These are phyloP conservation scores for Poecilia latipinna DNA, from an alignment of 2,113 vertebrate species.

Conservation along the genomic window DNA sequence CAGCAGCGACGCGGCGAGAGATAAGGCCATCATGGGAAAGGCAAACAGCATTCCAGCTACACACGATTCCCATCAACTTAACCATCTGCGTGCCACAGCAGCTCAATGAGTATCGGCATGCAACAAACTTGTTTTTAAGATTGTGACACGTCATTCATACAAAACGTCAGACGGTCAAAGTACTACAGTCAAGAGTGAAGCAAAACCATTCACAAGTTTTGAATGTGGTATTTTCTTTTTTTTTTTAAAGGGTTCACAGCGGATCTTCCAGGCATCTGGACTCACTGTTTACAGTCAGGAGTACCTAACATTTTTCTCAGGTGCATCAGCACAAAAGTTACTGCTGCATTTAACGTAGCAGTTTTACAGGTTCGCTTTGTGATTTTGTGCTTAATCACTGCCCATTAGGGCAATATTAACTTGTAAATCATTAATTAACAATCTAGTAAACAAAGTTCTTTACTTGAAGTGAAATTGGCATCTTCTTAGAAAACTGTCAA, in stretches of 20 bases:
- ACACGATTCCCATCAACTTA: constrained; percentile 31
- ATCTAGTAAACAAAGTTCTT: no score
- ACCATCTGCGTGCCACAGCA: constrained; percentile 63
- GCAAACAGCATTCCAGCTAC: constrained; percentile 54
- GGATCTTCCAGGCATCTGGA: background rate
- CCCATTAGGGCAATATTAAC: no score
- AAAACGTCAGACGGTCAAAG: constrained; percentile 16
- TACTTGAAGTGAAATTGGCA: no score
- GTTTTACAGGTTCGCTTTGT: no score
- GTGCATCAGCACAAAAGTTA: no score
- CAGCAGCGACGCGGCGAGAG: constrained; percentile 15
- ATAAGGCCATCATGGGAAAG: constrained; percentile 43
- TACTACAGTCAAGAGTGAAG: constrained; percentile 21
- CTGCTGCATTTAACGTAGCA: constrained; percentile 61
- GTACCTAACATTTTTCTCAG: no score
- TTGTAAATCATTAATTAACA: no score
- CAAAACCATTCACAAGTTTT: constrained; percentile 48
- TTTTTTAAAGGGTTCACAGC: background rate
- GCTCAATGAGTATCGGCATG: constrained; percentile 43
- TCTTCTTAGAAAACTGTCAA: no score
- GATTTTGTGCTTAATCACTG: no score
- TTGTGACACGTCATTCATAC: constrained; percentile 7
- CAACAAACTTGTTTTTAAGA: constrained; percentile 34
- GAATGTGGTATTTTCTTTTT: constrained; percentile 66
- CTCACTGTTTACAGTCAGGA: no score